These are phyloP conservation scores for Raja brachyura DNA, from an alignment of 2,113 vertebrate genomes.

Conservation along the genomic window DNA sequence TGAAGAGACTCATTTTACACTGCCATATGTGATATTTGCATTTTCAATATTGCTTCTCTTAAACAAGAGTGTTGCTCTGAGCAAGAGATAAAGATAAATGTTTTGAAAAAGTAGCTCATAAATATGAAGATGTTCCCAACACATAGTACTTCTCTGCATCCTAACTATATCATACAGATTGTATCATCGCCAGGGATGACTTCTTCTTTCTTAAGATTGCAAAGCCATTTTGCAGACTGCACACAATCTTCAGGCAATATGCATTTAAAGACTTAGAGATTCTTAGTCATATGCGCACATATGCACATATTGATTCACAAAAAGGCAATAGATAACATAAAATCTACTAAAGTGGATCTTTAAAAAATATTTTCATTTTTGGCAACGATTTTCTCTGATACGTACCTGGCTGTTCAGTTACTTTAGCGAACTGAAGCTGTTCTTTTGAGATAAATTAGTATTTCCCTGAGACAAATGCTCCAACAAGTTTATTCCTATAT, in stretches of 20 bases:
- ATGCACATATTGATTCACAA: not conserved
- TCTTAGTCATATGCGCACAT: no score
- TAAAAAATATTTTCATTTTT: not conserved
- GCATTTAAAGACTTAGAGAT: not conserved
- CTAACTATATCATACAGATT: not conserved
- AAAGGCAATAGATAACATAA: not conserved
- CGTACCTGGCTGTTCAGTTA: not conserved
- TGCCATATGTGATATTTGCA: not conserved
- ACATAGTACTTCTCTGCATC: not conserved
- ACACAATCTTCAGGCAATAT: not conserved
- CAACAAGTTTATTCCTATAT: not conserved
- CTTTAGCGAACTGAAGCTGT: not conserved
- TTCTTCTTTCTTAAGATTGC: not conserved
- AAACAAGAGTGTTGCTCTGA: not conserved
- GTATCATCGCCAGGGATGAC: not conserved
- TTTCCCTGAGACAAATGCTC: not conserved
- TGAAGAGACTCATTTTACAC: no score
- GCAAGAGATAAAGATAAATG: not conserved
- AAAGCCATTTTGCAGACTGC: not conserved
- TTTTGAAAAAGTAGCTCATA: not conserved
- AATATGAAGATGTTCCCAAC: not conserved
- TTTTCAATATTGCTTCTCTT: not conserved
- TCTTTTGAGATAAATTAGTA: not conserved
- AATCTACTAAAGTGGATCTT: not conserved
- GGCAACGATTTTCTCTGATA: not conserved